Conservation (phyloP, 2,113 vertebrate species). For the Pachyramphus minor region DNA sequence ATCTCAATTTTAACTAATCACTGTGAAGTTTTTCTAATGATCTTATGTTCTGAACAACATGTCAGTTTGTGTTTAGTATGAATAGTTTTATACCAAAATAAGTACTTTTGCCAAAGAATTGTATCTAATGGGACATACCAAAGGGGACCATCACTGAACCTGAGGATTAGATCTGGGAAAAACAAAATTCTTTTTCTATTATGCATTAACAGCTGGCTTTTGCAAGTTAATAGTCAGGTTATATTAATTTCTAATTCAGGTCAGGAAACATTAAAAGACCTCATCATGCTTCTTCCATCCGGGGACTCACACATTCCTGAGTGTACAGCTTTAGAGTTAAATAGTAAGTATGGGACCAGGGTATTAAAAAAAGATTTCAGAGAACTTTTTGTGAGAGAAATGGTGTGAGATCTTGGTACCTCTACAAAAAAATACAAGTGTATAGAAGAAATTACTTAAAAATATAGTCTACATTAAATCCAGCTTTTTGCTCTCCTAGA, state of each 20-base stretch:
- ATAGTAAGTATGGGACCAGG: neutral
- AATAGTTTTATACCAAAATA: constrained; percentile 57
- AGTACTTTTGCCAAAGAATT: constrained; percentile 44
- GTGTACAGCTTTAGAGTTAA: neutral
- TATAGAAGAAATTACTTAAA: neutral
- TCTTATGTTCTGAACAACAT: neutral
- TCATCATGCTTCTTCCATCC: neutral
- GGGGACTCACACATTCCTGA: neutral
- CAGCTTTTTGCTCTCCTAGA: neutral
- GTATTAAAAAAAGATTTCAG: neutral
- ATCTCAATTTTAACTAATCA: neutral
- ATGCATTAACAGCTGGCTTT: constrained; percentile 63
- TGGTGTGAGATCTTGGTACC: neutral
- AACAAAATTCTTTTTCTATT: constrained; percentile 73
- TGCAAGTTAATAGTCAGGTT: constrained; percentile 54
- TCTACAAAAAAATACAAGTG: neutral
- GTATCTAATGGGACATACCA: constrained; percentile 62
- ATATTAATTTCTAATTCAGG: constrained; percentile 30
- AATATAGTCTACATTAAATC: neutral
- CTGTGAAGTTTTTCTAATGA: neutral
- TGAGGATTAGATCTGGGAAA: constrained; percentile 63
- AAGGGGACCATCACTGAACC: constrained; percentile 54
- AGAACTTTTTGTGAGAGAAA: neutral
- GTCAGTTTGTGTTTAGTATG: constrained; percentile 49
- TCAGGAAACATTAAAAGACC: neutral